phyloP scores from a whole-genome alignment of 1,140 invertebrate species.

The Monomorium pharaonis region DNA sequence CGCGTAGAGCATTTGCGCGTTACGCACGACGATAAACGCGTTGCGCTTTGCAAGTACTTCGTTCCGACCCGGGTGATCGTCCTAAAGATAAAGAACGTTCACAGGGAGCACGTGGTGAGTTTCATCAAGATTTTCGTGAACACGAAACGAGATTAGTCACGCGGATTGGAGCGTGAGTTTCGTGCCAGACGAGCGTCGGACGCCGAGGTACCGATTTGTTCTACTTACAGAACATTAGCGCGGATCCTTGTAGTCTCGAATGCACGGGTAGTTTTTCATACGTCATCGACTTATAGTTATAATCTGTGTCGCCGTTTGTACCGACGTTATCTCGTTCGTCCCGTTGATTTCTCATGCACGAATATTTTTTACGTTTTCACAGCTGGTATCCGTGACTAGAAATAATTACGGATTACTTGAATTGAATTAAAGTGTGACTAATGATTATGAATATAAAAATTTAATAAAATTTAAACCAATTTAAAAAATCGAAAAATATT shows the following conservation, averaged over 20 bases:
- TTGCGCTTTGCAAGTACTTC: not conserved
- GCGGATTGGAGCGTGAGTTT: conserved; percentile 56
- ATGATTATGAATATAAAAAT: not conserved
- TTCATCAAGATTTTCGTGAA: conserved; percentile 58
- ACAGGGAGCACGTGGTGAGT: not conserved
- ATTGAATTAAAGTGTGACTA: not conserved
- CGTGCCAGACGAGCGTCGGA: conserved; percentile 8
- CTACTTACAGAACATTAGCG: conserved; percentile 21
- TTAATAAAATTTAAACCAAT: not conserved
- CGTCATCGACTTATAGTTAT: conserved; percentile 24
- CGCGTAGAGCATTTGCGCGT: not conserved
- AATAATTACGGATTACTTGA: not conserved
- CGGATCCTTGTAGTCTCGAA: not conserved
- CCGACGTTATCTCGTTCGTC: not conserved
- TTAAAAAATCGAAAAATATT: not conserved
- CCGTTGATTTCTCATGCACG: not conserved
- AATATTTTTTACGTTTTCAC: not conserved
- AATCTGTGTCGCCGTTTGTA: conserved; percentile 9
- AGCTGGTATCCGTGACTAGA: not conserved
- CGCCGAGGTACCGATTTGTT: conserved; percentile 57
- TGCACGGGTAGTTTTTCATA: conserved; percentile 32
- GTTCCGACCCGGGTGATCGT: not conserved
- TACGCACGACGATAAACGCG: not conserved
- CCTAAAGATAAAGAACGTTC: not conserved
- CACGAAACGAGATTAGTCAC: conserved; percentile 66